Conservation (phyloP, 2,797 vertebrate species). For the Cyprinella venusta region DNA sequence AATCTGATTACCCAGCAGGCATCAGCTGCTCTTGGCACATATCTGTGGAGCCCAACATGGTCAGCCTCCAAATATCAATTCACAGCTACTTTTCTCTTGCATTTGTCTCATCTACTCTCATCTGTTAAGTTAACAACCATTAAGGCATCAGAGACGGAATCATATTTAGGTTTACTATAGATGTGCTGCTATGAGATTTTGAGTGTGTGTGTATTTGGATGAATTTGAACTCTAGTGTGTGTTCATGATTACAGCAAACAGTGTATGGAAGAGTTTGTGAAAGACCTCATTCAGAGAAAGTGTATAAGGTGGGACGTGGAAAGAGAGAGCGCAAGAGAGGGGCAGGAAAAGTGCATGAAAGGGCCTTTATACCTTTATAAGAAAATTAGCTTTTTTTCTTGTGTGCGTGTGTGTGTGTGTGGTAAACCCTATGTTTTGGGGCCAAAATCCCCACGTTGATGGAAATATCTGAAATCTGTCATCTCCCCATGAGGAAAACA, state of each 20-base stretch:
- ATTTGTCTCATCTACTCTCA: conserved; percentile 24
- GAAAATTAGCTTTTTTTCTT: conserved; percentile 15
- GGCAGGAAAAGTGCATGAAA: conserved; percentile 44
- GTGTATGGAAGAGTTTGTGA: conserved; percentile 65
- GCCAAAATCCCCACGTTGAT: not conserved
- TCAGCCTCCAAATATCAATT: conserved; percentile 59
- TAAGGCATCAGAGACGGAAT: not conserved
- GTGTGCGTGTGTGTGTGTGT: conserved; percentile 11
- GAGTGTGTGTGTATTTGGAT: conserved; percentile 14
- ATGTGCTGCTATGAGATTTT: conserved; percentile 31
- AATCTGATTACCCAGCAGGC: conserved; percentile 88
- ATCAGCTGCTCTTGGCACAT: conserved; percentile 96
- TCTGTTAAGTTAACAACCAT: not conserved
- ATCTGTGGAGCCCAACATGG: conserved; percentile 83
- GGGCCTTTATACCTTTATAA: conserved; percentile 41
- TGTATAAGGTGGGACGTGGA: conserved; percentile 61
- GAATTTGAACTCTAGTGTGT: conserved; percentile 33
- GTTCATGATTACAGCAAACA: conserved; percentile 44
- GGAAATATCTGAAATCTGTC: no score
- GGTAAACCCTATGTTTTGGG: not conserved
- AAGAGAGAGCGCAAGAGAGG: conserved; percentile 61
- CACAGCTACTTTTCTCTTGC: conserved; percentile 2
- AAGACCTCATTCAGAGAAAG: conserved; percentile 74
- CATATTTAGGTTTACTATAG: conserved; percentile 1
- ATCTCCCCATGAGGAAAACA: no score